Percentiles rank a stretch among this genome's conserved stretches.
Conservation (phyloP, 2,888 invertebrate species). For the Cenopis cana region DNA sequence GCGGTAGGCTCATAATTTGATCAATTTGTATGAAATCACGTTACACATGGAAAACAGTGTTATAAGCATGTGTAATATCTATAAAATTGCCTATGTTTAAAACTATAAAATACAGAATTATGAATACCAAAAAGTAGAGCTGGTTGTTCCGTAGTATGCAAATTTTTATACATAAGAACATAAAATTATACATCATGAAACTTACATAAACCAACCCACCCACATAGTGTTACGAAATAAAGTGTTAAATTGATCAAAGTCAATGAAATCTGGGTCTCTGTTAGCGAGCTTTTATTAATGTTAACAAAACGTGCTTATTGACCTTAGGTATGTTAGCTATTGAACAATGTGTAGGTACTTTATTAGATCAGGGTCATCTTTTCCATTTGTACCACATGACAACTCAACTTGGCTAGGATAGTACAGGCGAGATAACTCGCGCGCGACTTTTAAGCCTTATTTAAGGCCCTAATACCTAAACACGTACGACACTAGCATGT, state of each 20-base stretch:
- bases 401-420: no score
- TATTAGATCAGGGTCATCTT: background rate
- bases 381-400: background rate
- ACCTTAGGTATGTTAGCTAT: conserved; percentile 17
- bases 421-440: no score
- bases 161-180: background rate
- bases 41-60: no score
- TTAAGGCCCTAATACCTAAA: no score
- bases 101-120: background rate
- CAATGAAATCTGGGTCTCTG: conserved; percentile 32
- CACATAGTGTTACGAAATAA: conserved; percentile 20
- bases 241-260: conserved; percentile 40
- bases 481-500: no score
- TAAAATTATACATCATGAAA: background rate
- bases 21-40: no score
- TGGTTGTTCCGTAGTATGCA: background rate
- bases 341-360: conserved; percentile 3
- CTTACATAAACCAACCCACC: background rate
- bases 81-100: no score
- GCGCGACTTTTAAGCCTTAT: no score
- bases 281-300: conserved; percentile 33
- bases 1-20: no score
- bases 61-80: no score
- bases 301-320: conserved; percentile 32
- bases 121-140: background rate